Evolutionary conservation across 2,797 vertebrate genomes (phyloP).

Genomic region (Phalanger gymnotis): DNA sequence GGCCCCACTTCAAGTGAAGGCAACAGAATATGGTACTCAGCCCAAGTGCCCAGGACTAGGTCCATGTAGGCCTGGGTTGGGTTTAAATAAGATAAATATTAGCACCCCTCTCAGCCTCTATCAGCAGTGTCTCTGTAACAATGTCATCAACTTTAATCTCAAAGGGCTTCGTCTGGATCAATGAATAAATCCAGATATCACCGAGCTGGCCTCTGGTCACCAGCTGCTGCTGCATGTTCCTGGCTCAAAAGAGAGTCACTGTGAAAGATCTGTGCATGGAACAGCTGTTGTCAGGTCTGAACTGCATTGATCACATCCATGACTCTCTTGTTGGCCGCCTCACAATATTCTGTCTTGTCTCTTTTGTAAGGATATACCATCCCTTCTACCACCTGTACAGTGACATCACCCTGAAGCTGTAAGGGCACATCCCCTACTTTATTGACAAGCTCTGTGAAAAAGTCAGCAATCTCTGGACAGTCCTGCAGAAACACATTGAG

Average conservation of each 20-base stretch:
- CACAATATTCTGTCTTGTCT: slow-evolving; percentile 91
- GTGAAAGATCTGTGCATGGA: slow-evolving; percentile 84
- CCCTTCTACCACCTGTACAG: slow-evolving; percentile 90
- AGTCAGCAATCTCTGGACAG: slow-evolving; percentile 93
- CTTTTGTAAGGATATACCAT: slow-evolving; percentile 97
- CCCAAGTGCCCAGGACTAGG: slow-evolving; percentile 91
- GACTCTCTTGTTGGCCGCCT: slow-evolving; percentile 88
- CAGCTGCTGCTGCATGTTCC: slow-evolving; percentile 64
- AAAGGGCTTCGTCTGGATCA: slow-evolving; percentile 98
- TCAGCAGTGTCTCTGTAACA: slow-evolving; percentile 93
- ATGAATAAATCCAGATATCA: slow-evolving; percentile 96
- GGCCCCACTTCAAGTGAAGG: slow-evolving; percentile 96
- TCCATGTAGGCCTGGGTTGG: slow-evolving; percentile 95
- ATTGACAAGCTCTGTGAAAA: slow-evolving; percentile 94
- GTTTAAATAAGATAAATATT: slow-evolving; percentile 95
- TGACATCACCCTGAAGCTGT: slow-evolving; percentile 91
- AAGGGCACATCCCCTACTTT: slow-evolving; percentile 94
- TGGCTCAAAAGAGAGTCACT: slow-evolving; percentile 73
- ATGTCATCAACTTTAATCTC: slow-evolving; percentile 94
- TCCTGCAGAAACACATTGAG: slow-evolving; percentile 95
- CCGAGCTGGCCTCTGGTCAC: slow-evolving; percentile 78
- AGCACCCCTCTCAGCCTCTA: slow-evolving; percentile 88
- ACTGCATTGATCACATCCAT: slow-evolving; percentile 93
- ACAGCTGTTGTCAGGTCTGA: slow-evolving; percentile 85
- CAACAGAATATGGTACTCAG: slow-evolving; percentile 94